Percentiles rank a stretch among this genome's conserved stretches.
phyloP scores from a whole-genome alignment of 2,797 vertebrate genomes.

The Lemur catta region DNA sequence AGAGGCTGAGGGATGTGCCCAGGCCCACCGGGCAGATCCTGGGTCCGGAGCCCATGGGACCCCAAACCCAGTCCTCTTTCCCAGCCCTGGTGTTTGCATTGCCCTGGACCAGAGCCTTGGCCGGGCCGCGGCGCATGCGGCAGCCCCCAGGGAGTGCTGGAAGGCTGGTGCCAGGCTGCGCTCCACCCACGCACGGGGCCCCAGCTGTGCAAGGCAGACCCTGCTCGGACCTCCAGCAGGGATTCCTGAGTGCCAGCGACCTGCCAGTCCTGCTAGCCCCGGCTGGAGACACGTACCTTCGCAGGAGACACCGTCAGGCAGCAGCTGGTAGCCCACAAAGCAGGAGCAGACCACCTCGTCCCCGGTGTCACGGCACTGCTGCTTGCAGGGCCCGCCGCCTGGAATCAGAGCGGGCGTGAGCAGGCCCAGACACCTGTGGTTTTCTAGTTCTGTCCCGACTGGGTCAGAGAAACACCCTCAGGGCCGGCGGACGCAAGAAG shows the following conservation, averaged over 20 bases:
- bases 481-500: neutral
- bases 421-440: accelerated
- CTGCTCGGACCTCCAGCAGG: neutral
- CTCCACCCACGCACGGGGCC: accelerated
- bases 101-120: neutral
- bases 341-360: constrained; percentile 90
- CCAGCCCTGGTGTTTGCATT: accelerated
- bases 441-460: neutral
- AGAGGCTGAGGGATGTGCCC: neutral
- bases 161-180: accelerated
- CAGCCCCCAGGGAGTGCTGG: accelerated
- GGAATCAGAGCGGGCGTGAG: neutral
- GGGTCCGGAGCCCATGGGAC: neutral
- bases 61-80: neutral
- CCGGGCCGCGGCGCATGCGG: accelerated
- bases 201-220: accelerated
- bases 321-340: constrained; percentile 92
- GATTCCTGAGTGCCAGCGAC: neutral
- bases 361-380: constrained; percentile 89
- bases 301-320: constrained; percentile 90
- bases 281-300: constrained; percentile 86
- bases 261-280: accelerated
- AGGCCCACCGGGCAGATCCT: neutral
- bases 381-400: constrained; percentile 92
- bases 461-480: neutral